phyloP scores from a whole-genome alignment of 2,797 vertebrate species.

The Capromys pilorides region DNA sequence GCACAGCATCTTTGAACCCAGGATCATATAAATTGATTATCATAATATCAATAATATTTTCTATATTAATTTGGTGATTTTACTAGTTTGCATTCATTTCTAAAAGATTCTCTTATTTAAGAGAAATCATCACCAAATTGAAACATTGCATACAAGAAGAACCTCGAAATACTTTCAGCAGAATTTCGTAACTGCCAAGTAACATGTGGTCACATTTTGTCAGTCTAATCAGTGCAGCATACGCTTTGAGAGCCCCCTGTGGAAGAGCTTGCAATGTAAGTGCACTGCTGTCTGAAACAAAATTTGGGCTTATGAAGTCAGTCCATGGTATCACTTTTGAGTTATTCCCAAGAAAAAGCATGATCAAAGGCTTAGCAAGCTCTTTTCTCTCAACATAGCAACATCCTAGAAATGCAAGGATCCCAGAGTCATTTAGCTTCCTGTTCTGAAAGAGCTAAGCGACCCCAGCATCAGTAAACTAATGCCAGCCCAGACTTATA shows the following conservation, averaged over 20 bases:
- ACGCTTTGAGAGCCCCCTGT: background rate
- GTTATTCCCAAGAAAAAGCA: background rate
- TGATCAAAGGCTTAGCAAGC: background rate
- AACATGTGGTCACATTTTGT: background rate
- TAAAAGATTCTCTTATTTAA: conserved; percentile 19
- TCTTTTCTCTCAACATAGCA: background rate
- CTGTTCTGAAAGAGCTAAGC: background rate
- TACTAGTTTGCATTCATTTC: background rate
- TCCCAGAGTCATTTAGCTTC: background rate
- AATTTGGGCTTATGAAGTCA: conserved; percentile 1
- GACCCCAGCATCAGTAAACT: background rate
- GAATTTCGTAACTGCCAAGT: background rate
- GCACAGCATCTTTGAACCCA: background rate
- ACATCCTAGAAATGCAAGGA: background rate
- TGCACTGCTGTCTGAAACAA: background rate
- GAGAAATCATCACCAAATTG: background rate
- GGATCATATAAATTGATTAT: background rate
- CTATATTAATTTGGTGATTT: background rate
- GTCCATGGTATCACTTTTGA: background rate
- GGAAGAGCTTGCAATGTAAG: background rate
- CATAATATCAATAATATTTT: background rate
- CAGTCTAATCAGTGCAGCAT: background rate
- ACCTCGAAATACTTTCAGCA: background rate
- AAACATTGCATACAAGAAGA: conserved; percentile 1
- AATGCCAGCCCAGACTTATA: background rate